Conservation (phyloP, 1,140 invertebrate species). For the Hesperophylax magnus region DNA sequence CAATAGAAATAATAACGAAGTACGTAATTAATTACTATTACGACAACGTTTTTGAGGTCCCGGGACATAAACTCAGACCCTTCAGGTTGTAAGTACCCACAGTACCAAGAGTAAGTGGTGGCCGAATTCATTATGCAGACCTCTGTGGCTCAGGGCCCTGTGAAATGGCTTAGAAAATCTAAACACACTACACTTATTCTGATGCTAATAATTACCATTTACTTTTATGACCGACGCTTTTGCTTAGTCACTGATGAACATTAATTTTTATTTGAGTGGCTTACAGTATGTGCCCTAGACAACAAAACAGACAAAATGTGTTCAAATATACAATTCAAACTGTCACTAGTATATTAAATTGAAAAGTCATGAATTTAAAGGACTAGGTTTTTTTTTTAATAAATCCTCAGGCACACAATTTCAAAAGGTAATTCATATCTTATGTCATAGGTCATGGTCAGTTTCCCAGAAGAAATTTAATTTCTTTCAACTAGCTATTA, state of each 20-base stretch:
- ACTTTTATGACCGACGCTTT: constrained; percentile 1
- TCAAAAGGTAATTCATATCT: not conserved
- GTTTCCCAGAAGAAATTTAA: constrained; percentile 16
- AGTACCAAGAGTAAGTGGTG: not conserved
- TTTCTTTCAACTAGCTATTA: constrained; percentile 26
- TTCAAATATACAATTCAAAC: too few relatives aligned
- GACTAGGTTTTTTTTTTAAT: too few relatives aligned
- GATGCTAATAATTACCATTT: constrained; percentile 23
- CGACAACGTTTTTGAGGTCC: not conserved
- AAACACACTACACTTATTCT: constrained; percentile 34
- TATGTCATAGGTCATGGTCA: constrained; percentile 12
- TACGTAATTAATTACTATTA: not conserved
- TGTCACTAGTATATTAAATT: too few relatives aligned
- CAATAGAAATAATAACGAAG: not conserved
- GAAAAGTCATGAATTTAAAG: too few relatives aligned
- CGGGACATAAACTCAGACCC: constrained; percentile 9
- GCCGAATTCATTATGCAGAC: constrained; percentile 35
- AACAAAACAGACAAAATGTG: too few relatives aligned
- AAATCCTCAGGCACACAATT: not conserved
- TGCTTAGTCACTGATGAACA: not conserved
- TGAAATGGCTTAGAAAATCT: constrained; percentile 35
- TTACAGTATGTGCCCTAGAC: too few relatives aligned
- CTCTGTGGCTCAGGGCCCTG: constrained; percentile 6
- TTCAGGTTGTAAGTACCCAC: not conserved
- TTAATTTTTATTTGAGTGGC: not conserved